These are phyloP conservation scores for Uropsilus gracilis DNA, from an alignment of 2,113 vertebrate species.

Conservation along the genomic window DNA sequence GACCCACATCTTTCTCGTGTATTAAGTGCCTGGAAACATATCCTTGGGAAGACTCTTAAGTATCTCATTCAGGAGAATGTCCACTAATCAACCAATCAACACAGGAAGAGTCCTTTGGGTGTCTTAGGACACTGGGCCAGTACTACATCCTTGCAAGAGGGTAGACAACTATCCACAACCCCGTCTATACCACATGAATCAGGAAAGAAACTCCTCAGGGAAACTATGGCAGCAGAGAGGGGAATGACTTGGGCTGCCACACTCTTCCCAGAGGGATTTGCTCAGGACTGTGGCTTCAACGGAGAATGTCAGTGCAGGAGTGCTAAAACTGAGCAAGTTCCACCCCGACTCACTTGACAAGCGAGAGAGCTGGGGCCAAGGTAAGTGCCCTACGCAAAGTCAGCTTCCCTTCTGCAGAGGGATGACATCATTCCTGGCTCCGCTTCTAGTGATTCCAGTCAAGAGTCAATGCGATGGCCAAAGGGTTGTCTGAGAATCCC, in stretches of 20 bases:
- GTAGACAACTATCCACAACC: not conserved
- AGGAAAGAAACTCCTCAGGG: not conserved
- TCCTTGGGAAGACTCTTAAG: not conserved
- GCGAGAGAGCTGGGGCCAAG: constrained; percentile 41
- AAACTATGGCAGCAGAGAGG: not conserved
- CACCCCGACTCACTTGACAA: not conserved
- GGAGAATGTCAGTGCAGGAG: not conserved
- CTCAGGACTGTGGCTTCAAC: not conserved
- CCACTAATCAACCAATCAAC: not conserved
- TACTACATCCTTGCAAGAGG: not conserved
- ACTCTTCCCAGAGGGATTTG: not conserved
- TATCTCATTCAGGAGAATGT: not conserved
- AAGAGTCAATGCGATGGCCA: constrained; percentile 60
- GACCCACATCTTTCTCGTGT: not conserved
- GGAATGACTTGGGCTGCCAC: not conserved
- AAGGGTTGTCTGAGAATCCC: constrained; percentile 52
- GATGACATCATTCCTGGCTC: constrained; percentile 74
- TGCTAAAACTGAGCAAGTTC: not conserved
- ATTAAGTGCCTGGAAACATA: not conserved
- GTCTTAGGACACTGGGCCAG: not conserved
- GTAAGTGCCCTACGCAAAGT: constrained; percentile 53
- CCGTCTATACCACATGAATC: not conserved
- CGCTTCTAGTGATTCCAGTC: constrained; percentile 30
- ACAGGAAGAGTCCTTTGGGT: not conserved
- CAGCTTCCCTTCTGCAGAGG: constrained; percentile 54